Evolutionary conservation across 2,113 vertebrate species (phyloP).

Genomic region (Phaethornis superciliosus): DNA sequence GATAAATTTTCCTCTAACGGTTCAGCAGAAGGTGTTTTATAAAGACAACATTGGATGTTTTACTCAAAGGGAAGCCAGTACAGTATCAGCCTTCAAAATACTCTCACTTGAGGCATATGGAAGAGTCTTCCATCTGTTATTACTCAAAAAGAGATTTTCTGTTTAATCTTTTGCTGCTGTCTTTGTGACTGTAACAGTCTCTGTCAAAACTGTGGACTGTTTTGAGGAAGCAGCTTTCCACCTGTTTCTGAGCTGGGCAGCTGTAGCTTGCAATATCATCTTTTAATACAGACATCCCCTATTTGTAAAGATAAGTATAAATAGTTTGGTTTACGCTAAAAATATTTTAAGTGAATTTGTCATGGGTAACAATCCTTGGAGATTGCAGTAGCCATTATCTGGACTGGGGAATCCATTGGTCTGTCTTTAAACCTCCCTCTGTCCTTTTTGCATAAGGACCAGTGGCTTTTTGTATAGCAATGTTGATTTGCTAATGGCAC

Average conservation of each 20-base stretch:
- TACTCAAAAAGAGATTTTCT: slow-evolving; percentile 1
- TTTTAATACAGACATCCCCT: not conserved
- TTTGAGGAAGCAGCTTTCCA: slow-evolving; percentile 25
- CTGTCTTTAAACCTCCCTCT: not conserved
- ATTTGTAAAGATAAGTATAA: not conserved
- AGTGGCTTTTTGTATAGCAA: not conserved
- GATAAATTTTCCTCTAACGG: not conserved
- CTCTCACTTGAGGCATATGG: not conserved
- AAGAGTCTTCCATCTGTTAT: not conserved
- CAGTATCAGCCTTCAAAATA: not conserved
- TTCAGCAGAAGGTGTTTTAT: not conserved
- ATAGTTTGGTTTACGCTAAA: not conserved
- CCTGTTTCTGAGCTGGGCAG: slow-evolving; percentile 22
- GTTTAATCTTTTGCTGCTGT: slow-evolving; percentile 16
- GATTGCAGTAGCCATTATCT: not conserved
- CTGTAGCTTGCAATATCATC: not conserved
- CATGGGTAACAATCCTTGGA: not conserved
- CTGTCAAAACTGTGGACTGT: not conserved
- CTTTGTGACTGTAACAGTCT: not conserved
- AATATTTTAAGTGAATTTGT: not conserved
- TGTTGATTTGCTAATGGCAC: not conserved
- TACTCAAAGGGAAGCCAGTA: not conserved
- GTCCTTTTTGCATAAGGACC: not conserved
- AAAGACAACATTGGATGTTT: not conserved
- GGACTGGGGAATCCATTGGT: not conserved